Conservation (phyloP, 2,888 invertebrate species). For the Caenorhabditis wallacei region DNA sequence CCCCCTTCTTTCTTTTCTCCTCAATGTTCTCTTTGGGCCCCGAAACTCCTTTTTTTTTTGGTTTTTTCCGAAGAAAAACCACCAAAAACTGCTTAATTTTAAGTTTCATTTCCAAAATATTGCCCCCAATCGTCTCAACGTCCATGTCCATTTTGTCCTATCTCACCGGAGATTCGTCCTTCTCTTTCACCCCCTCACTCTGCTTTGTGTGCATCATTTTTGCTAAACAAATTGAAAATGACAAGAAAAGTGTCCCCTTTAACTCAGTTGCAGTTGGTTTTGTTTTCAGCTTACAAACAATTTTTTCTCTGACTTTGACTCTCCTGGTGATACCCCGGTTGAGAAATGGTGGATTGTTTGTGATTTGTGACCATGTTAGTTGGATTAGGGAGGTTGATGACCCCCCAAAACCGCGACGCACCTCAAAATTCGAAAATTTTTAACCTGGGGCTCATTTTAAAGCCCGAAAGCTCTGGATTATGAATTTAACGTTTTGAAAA, state of each 20-base stretch:
- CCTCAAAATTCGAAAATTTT: no score
- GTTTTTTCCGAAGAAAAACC: neutral
- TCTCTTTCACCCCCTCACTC: neutral
- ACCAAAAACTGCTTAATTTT: conserved; percentile 9
- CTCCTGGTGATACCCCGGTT: neutral
- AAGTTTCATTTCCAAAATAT: conserved; percentile 36
- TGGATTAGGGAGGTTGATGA: neutral
- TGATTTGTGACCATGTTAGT: conserved; percentile 3
- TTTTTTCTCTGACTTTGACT: conserved; percentile 1
- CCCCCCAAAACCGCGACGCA: no score
- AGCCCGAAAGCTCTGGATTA: no score
- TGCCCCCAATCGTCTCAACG: conserved; percentile 15
- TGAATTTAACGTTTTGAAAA: no score
- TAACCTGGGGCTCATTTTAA: no score
- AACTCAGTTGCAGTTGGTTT: conserved; percentile 45
- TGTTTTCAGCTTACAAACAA: conserved; percentile 16
- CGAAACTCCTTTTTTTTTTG: conserved; percentile 7
- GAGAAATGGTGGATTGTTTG: neutral
- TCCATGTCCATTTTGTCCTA: conserved; percentile 17
- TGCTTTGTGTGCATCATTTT: conserved; percentile 53
- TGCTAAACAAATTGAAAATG: conserved; percentile 9
- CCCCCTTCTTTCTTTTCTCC: neutral
- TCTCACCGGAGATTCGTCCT: conserved; percentile 14
- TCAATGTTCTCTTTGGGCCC: conserved; percentile 18
- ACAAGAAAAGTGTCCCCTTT: conserved; percentile 7